Evolutionary conservation across 2,888 invertebrate genomes (phyloP).

Genomic region (Clepsis dumicolana): DNA sequence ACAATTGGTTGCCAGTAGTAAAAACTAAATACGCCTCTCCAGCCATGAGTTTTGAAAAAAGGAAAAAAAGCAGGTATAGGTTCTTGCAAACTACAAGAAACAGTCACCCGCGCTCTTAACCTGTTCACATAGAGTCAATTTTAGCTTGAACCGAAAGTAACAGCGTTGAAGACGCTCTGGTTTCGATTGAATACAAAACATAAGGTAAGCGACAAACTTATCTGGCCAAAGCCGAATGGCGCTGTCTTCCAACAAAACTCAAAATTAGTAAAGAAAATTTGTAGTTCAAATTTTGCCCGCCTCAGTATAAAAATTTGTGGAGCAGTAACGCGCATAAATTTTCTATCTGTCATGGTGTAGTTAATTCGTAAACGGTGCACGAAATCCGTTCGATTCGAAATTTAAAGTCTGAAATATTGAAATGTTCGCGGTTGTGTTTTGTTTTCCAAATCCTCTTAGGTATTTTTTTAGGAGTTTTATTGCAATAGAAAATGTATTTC

Average conservation of each 20-base stretch:
- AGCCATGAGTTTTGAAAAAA: conserved; percentile 25
- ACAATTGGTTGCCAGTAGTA: conserved; percentile 32
- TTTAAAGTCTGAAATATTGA: conserved; percentile 16
- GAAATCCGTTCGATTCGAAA: conserved; percentile 14
- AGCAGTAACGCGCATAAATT: conserved; percentile 46
- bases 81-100: background rate
- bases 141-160: background rate
- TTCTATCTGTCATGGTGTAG: conserved; percentile 37
- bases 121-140: background rate
- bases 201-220: conserved; percentile 18
- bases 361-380: conserved; percentile 27
- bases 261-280: background rate
- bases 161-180: conserved; percentile 4
- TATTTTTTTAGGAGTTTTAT: background rate
- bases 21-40: conserved; percentile 34
- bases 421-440: conserved; percentile 15
- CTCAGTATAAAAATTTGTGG: conserved; percentile 10
- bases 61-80: conserved; percentile 62
- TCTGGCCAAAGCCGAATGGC: background rate
- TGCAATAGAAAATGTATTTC: too few relatives aligned
- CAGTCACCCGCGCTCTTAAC: background rate
- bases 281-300: conserved; percentile 30
- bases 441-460: conserved; percentile 1
- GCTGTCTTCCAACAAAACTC: background rate
- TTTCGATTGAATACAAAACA: conserved; percentile 50